Percentiles rank a stretch among this genome's conserved stretches.
These are phyloP conservation scores for Campylomormyrus numenius DNA, from an alignment of 2,113 vertebrate genomes.

Conservation along the genomic window DNA sequence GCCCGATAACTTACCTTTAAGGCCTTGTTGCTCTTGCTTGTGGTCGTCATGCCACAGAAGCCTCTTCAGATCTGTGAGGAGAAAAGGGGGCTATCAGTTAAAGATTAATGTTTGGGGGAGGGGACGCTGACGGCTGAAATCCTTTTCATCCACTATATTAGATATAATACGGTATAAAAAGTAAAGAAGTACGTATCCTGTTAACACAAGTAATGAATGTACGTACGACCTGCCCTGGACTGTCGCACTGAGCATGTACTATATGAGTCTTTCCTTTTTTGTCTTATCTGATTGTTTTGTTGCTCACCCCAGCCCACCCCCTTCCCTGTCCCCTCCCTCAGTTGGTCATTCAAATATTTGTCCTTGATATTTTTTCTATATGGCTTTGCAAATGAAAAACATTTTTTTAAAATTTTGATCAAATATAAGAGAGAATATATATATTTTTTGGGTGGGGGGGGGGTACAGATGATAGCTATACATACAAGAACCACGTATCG, in stretches of 20 bases:
- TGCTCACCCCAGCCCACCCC: neutral
- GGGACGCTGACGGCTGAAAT: neutral
- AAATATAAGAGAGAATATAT: neutral
- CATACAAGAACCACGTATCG: neutral
- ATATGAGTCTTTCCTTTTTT: neutral
- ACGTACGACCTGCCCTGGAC: neutral
- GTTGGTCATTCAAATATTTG: neutral
- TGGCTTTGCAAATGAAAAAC: neutral
- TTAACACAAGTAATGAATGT: neutral
- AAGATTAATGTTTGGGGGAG: neutral
- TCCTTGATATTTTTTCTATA: neutral
- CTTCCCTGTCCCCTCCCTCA: neutral
- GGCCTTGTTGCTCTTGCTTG: constrained; percentile 73
- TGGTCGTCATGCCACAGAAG: constrained; percentile 73
- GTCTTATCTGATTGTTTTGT: neutral
- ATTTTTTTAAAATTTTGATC: neutral
- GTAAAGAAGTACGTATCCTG: neutral
- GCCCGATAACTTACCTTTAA: constrained; percentile 57
- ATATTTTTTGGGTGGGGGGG: neutral
- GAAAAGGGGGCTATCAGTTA: constrained; percentile 10
- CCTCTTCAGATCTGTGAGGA: constrained; percentile 56
- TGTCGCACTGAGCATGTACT: neutral
- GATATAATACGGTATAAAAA: neutral
- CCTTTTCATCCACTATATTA: neutral
- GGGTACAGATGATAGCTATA: neutral